phyloP scores from a whole-genome alignment of 2,113 vertebrate species.

The Galbula dea region DNA sequence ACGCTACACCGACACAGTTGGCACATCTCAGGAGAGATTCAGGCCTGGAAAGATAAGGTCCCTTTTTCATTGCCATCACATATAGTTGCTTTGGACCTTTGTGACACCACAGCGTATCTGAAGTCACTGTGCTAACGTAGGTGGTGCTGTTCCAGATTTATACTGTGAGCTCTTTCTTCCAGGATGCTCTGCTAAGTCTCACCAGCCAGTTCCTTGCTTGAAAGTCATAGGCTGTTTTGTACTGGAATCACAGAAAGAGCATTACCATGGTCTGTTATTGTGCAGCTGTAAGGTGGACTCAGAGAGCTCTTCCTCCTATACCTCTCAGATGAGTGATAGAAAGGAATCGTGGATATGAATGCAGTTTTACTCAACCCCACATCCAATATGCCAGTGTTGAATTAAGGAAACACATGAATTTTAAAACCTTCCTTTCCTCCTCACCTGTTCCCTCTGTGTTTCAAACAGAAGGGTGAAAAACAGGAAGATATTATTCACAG shows the following conservation, averaged over 20 bases:
- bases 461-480: constrained; percentile 47
- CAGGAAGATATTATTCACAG: constrained; percentile 15
- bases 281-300: background rate
- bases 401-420: background rate
- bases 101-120: background rate
- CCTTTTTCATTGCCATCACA: background rate
- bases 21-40: constrained; percentile 8
- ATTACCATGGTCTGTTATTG: background rate
- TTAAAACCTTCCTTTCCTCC: constrained; percentile 34
- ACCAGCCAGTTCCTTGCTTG: background rate
- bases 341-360: background rate
- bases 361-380: constrained; percentile 52
- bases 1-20: background rate
- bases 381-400: background rate
- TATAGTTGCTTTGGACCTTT: background rate
- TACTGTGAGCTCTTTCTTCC: background rate
- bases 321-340: background rate
- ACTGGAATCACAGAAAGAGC: background rate
- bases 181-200: background rate
- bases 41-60: background rate
- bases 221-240: background rate
- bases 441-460: constrained; percentile 35
- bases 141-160: background rate
- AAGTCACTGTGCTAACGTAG: background rate
- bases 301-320: background rate